These are phyloP conservation scores for Muscidifurax raptorellus DNA, from an alignment of 1,140 invertebrate genomes.

Conservation along the genomic window DNA sequence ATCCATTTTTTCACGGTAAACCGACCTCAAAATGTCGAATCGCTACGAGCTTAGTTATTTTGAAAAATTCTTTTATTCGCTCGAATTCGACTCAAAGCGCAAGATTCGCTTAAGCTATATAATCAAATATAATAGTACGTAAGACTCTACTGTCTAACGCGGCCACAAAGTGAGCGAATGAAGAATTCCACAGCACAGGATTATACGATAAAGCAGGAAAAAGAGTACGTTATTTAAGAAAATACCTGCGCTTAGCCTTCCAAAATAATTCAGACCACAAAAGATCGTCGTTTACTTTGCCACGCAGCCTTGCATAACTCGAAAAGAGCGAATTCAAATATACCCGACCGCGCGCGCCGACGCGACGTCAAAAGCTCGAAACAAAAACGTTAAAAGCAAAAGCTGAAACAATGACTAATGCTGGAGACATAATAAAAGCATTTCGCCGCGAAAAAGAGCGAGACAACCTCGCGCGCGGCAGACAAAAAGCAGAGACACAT, in stretches of 20 bases:
- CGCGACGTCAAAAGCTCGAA: not conserved
- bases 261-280: not conserved
- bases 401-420: slow-evolving; percentile 46
- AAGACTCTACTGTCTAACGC: no score
- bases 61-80: no score
- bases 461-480: not conserved
- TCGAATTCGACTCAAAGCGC: no score
- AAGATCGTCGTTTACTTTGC: not conserved
- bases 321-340: not conserved
- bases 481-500: not conserved
- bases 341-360: not conserved
- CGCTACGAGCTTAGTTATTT: no score
- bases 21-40: no score
- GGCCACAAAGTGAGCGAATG: no score
- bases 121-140: no score
- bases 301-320: not conserved
- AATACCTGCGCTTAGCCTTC: not conserved
- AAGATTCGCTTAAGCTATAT: no score
- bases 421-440: slow-evolving; percentile 33
- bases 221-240: not conserved
- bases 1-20: not conserved
- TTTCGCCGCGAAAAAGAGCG: not conserved
- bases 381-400: slow-evolving; percentile 32
- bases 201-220: no score
- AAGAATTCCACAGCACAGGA: no score